A percentile compares a stretch with the other conserved stretches of the same genome.
Conservation (phyloP, 2,888 invertebrate species). For the Tholera decimalis region DNA sequence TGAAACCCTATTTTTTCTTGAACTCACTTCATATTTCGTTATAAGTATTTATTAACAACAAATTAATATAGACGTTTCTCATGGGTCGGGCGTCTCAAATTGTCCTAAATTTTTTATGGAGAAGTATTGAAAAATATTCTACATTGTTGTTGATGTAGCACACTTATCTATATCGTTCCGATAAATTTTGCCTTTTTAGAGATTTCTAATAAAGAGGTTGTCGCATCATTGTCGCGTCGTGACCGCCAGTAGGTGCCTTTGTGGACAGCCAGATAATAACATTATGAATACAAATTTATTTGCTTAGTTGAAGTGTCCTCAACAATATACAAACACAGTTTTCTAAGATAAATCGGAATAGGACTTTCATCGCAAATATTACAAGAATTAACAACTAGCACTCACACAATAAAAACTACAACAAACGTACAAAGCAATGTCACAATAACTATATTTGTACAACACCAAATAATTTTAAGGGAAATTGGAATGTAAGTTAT, state of each 20-base stretch:
- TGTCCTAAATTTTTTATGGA: too few relatives aligned
- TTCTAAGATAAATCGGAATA: neutral
- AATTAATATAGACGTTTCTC: too few relatives aligned
- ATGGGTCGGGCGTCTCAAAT: too few relatives aligned
- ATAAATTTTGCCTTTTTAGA: too few relatives aligned
- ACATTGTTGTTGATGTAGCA: neutral
- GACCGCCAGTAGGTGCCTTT: neutral
- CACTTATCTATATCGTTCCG: too few relatives aligned
- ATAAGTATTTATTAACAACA: too few relatives aligned
- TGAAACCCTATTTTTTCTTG: too few relatives aligned
- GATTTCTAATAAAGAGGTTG: neutral
- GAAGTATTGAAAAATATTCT: too few relatives aligned
- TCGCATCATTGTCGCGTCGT: neutral
- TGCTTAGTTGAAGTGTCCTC: neutral
- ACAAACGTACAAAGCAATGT: constrained; percentile 33
- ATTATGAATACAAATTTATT: neutral
- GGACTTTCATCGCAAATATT: neutral
- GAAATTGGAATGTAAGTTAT: constrained; percentile 45
- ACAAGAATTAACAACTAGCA: constrained; percentile 18
- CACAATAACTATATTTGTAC: constrained; percentile 16
- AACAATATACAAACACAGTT: neutral
- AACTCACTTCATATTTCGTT: too few relatives aligned
- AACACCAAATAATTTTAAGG: constrained; percentile 29
- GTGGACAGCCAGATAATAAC: neutral
- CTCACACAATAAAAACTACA: constrained; percentile 27